Conservation (phyloP, 1,140 invertebrate species). For the Hyposmocoma kahamanoa region DNA sequence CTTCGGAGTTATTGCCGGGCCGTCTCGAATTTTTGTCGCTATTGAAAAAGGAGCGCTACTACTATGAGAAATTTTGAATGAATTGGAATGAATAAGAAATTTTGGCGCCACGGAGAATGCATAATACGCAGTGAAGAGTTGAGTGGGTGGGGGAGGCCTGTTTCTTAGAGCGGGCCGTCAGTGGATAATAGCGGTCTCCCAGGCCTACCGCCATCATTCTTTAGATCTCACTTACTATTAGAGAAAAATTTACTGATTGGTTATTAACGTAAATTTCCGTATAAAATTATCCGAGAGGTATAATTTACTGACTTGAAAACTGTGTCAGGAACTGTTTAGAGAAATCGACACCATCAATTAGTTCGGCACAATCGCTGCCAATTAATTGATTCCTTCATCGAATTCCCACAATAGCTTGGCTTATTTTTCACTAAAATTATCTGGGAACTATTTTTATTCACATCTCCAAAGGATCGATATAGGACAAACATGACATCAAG, state of each 20-base stretch:
- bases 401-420: too few relatives aligned
- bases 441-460: too few relatives aligned
- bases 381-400: conserved; percentile 16
- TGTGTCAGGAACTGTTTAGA: conserved; percentile 15
- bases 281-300: too few relatives aligned
- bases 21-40: conserved; percentile 60
- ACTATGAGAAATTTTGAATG: conserved; percentile 61
- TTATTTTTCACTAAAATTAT: too few relatives aligned
- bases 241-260: too few relatives aligned
- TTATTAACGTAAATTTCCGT: too few relatives aligned
- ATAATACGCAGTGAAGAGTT: conserved; percentile 30
- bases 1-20: conserved; percentile 61
- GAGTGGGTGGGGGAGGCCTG: conserved; percentile 7
- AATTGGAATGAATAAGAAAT: conserved; percentile 66
- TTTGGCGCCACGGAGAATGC: conserved; percentile 50
- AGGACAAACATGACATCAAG: conserved; percentile 29
- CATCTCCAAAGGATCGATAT: too few relatives aligned
- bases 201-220: too few relatives aligned
- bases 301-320: too few relatives aligned
- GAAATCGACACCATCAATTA: conserved; percentile 31
- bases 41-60: conserved; percentile 57
- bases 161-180: neutral
- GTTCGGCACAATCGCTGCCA: conserved; percentile 14
- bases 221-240: too few relatives aligned
- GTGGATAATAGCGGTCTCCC: neutral